A percentile compares a stretch with the other conserved stretches of the same genome.
These are phyloP conservation scores for Pimephales promelas DNA, from an alignment of 2,113 vertebrate genomes.

Conservation along the genomic window DNA sequence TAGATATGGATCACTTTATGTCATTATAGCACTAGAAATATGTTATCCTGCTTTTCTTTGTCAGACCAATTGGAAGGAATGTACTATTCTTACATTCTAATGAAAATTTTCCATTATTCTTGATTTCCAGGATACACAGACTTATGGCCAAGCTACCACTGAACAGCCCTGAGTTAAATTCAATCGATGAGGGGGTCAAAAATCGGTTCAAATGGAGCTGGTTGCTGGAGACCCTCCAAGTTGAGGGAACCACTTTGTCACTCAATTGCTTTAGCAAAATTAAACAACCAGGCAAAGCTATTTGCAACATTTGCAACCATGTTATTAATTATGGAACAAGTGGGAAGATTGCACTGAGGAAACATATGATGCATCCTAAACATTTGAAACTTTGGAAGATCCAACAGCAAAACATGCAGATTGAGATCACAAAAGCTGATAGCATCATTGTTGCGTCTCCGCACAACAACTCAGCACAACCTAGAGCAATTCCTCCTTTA, in stretches of 20 bases:
- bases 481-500: background rate
- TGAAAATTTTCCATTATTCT: no score
- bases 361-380: conserved; percentile 27
- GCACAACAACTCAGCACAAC: background rate
- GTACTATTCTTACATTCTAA: background rate
- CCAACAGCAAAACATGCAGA: conserved; percentile 1
- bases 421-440: background rate
- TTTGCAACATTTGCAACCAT: conserved; percentile 26
- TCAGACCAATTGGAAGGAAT: no score
- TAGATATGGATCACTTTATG: background rate
- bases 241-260: background rate
- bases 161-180: background rate
- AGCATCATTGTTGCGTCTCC: background rate
- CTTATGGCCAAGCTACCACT: background rate
- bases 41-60: no score
- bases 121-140: no score
- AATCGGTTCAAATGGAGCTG: background rate
- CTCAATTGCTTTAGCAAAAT: background rate
- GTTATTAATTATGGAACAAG: conserved; percentile 13
- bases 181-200: background rate
- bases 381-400: background rate
- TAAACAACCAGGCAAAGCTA: background rate
- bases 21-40: no score
- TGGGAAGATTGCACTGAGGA: conserved; percentile 20
- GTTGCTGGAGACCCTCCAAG: background rate